These are phyloP conservation scores for Pogonognathellus flavescens DNA, from an alignment of 1,140 invertebrate species.

Conservation along the genomic window DNA sequence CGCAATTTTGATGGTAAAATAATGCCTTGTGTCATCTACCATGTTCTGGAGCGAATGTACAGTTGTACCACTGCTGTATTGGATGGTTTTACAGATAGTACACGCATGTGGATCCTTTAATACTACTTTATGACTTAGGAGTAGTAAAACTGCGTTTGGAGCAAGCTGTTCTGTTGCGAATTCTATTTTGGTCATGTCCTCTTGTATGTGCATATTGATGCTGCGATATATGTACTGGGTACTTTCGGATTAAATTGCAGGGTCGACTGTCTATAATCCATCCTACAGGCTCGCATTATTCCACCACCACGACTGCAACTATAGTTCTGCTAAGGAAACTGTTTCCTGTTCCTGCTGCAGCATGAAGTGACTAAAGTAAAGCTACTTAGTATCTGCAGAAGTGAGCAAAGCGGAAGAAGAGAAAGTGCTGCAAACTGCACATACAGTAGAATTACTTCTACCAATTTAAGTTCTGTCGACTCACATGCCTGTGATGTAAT, in stretches of 20 bases:
- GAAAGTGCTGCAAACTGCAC: neutral
- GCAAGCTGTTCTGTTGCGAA: neutral
- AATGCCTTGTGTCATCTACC: too few relatives aligned
- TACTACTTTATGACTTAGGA: neutral
- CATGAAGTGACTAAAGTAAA: neutral
- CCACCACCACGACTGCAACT: neutral
- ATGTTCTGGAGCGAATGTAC: too few relatives aligned
- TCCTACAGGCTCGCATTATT: neutral
- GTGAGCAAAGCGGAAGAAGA: neutral
- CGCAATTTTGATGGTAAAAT: too few relatives aligned
- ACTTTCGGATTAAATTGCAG: conserved; percentile 20
- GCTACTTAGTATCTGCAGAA: conserved; percentile 20
- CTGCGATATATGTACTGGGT: conserved; percentile 4
- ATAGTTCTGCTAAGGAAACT: neutral
- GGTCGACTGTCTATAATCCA: neutral
- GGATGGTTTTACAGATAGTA: too few relatives aligned
- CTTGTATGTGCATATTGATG: neutral
- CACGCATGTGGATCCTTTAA: neutral
- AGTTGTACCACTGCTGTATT: too few relatives aligned
- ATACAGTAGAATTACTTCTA: neutral
- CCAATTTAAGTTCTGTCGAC: neutral
- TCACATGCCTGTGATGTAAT: conserved; percentile 3
- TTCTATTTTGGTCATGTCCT: neutral
- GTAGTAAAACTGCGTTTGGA: neutral
- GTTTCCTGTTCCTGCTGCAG: too few relatives aligned